These are phyloP conservation scores for Manis javanica DNA, from an alignment of 2,797 vertebrate genomes.

Conservation along the genomic window DNA sequence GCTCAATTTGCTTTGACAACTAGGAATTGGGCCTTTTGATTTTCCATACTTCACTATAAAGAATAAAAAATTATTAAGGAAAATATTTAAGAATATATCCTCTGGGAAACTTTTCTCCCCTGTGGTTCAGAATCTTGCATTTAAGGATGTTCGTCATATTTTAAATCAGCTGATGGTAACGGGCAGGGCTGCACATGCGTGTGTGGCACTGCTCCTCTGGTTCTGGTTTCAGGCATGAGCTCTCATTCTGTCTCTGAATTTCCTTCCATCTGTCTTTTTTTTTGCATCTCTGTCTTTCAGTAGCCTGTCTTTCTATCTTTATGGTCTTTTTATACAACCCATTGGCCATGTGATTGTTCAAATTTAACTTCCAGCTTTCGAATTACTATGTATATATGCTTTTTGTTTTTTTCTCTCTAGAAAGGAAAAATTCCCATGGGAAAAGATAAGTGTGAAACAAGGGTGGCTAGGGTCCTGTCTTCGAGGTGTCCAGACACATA, in stretches of 20 bases:
- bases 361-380: constrained; percentile 62
- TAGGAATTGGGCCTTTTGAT: not conserved
- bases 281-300: not conserved
- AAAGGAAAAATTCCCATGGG: constrained; percentile 77
- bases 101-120: not conserved
- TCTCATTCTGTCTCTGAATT: not conserved
- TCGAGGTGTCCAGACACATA: constrained; percentile 71
- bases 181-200: not conserved
- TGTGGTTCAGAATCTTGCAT: not conserved
- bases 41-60: not conserved
- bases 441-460: constrained; percentile 71
- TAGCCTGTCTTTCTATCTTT: not conserved
- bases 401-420: not conserved
- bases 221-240: not conserved
- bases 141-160: not conserved
- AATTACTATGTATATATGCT: not conserved
- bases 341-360: not conserved
- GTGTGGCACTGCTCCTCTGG: accelerated
- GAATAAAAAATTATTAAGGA: not conserved
- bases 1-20: not conserved
- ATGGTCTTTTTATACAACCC: not conserved
- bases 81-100: not conserved
- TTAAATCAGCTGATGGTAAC: not conserved
- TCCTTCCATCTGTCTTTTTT: not conserved
- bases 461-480: constrained; percentile 62